Evolutionary conservation across 2,888 invertebrate genomes (phyloP), one percentile per base, ranked within the genome.

Genomic region (Erannis defoliaria): DNA sequence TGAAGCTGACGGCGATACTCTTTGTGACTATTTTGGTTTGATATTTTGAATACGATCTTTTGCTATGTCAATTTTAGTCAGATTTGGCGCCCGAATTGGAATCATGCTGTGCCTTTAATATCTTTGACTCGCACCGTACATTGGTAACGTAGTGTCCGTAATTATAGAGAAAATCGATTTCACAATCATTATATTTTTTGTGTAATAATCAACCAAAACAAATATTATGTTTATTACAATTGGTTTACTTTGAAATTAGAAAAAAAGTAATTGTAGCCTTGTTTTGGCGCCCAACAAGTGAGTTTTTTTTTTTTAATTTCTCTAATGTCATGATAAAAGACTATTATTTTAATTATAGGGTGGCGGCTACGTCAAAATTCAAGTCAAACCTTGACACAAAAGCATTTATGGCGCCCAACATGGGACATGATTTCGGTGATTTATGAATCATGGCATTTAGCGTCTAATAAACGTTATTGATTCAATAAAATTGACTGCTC

Each of bases 1-100:
- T 56, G 21, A 55, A 61, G 53, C 62, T 35, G 62, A 42, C 62
- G 26, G 31, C 19, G 55, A 63, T 45, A 33, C 43, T 49, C 42
- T 62, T 62, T 46, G 53, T 45, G 55, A 40, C 19, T 31, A 38
- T 46, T 31, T 19, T 16, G 26, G 23, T 33, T 54, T 54, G 31
- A 23, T 23, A 49, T 46, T 58, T 58, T 31, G 33, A 21, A 9
- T 50, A 35, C 26, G n/a, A 16, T n/a, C 38, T 37, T 35, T 14
- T 5, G 16, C 26, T 26, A 16, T 45, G 26, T 16, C 29, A 45
- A 29, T 29, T 45, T 9, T 1, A 31, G 12, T 46, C 1, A 19
- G 16, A 18, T 2, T 33, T 35, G 14, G 14, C 21, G 49, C 14
- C 14, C 21, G 9, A 14, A 8, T 14, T 35, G 21, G 5, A 14